Conservation (phyloP, 2,113 vertebrate genomes). For the Hystrix brachyura region DNA sequence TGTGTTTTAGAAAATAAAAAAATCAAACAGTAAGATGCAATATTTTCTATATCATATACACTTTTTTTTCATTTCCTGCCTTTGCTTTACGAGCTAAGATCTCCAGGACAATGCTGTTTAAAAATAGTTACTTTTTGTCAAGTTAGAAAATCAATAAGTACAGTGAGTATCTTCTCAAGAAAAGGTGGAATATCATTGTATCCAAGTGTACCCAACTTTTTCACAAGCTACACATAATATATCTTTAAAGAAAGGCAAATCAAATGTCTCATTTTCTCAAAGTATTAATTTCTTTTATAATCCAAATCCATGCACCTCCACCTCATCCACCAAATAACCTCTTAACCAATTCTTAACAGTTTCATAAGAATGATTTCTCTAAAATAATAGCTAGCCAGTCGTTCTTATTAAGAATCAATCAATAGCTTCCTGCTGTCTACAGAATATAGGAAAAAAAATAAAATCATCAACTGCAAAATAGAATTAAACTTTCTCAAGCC, state of each 20-base stretch:
- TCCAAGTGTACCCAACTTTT: background rate
- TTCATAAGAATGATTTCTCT: background rate
- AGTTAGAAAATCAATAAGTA: conserved; percentile 2
- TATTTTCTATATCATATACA: background rate
- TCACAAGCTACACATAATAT: background rate
- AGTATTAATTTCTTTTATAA: background rate
- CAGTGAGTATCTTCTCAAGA: background rate
- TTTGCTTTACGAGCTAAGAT: background rate
- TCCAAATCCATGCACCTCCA: background rate
- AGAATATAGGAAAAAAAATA: background rate
- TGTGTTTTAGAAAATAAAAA: background rate
- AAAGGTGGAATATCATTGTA: background rate
- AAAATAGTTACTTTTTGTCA: background rate
- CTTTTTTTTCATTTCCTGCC: conserved; percentile 1
- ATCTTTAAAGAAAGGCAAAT: background rate
- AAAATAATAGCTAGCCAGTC: background rate
- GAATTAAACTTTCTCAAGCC: background rate
- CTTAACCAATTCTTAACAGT: background rate
- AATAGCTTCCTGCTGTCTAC: background rate
- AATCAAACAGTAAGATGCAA: background rate
- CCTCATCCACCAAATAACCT: background rate
- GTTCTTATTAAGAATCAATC: background rate
- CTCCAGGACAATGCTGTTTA: background rate
- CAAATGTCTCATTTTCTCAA: background rate
- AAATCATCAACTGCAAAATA: background rate